Base-by-base conservation (phyloP, 2,888 invertebrate species). In the Acanthosepion lycidas region DNA sequence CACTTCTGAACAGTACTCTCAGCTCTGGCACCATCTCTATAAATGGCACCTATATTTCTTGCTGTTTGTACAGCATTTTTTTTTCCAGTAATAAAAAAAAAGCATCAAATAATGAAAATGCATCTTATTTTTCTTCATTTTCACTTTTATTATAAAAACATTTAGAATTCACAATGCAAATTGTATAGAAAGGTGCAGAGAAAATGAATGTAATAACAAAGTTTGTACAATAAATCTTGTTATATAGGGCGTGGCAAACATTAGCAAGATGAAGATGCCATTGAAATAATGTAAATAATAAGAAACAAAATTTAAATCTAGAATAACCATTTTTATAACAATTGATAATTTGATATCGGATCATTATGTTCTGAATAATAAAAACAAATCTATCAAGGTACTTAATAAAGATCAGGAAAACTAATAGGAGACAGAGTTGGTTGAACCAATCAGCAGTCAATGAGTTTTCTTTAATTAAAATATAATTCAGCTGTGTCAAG, bases 381-480 rank as follows among this genome's bases (percentile, higher is more conserved):
- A 78, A 15, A 78, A 78, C 33, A 78, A 78, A 78, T 78, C 78
- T 78, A 78, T 78, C 78, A 78, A 9, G 18, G 78, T 78, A 12
- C 78, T 78, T 78, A n/a, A 78, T 78, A 78, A 78, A 78, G 78
- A 78, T 78, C 78, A 78, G 78, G n/a, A 78, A 78, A 78, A n/a
- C 33, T 33, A 78, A 33, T n/a, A 78, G 78, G n/a, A 78, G 78
- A 78, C n/a, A 78, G 78, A 78, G n/a, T 78, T 78, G 78, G 78
- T 78, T 78, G 33, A 78, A 78, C 33, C 78, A 78, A 78, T 78
- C n/a, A 78, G n/a, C 78, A n/a, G n/a, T 78, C 78, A 78, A 78
- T 78, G 78, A n/a, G 78, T n/a, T 78, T 78, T 78, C 12, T 78
- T 78, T 78, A 78, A 78, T 78, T 78, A 78, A 33, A 78, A 78